Evolutionary conservation across 2,797 vertebrate genomes (phyloP), one percentile per base, ranked within the genome.

Genomic region (Loriculus beryllinus): DNA sequence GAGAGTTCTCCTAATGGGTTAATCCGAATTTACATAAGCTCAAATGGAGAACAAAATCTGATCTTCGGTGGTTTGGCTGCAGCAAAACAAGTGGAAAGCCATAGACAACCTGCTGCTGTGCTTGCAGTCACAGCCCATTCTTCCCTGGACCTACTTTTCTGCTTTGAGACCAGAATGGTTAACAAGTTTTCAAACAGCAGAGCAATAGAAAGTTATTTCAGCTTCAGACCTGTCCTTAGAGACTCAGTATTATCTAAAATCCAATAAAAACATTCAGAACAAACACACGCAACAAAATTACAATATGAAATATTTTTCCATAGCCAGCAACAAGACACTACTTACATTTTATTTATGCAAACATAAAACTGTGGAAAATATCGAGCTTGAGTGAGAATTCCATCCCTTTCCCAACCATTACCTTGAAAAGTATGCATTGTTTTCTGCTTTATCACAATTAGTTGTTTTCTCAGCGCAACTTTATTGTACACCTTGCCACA

Each of bases 251-350:
- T 94, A 76, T 70, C 75, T 76, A 86, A 84, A 94, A 89, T 40
- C 60, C 59, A 93, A 93, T 79, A 93, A 91, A 93, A 93, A 20
- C n/a, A 45, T 57, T 84, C 69, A 85, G 67, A 81, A 78, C 77
- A 90, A 67, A 82, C 31, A 57, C n/a, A 69, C 0, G 1, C 19
- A 87, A 57, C 62, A 62, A 78, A 95, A 88, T 68, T 87, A 90
- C 52, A 64, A 80, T 48, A 69, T 37, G 42, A 80, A 89, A 87
- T 75, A 28, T 67, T 93, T 91, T 80, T 77, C 40, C 26, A 48
- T 5, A 77, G 70, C 69, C 72, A 88, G 86, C 59, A 92, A 51
- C 60, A 82, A 40, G 26, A 72, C 40, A 79, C 54, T 57, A 86
- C 65, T 91, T 83, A 82, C 47, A 92, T 84, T 76, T 75, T 62